Evolutionary conservation across 2,797 vertebrate genomes (phyloP).

Genomic region (Adelosebastes latens): DNA sequence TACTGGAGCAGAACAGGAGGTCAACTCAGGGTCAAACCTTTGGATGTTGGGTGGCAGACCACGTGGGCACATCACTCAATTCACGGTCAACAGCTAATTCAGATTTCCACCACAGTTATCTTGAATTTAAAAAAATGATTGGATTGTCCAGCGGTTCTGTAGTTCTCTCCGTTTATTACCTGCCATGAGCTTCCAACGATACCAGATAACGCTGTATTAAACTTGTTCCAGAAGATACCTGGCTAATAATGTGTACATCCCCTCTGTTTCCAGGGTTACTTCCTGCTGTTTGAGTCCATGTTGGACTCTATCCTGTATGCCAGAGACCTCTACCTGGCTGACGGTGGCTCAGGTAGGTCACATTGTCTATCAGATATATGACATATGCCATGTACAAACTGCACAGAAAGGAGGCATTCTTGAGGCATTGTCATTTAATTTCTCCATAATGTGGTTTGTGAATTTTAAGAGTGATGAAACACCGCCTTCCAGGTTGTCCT

Average conservation of each 20-base stretch:
- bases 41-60: constrained; percentile 43
- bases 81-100: constrained; percentile 41
- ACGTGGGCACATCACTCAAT: constrained; percentile 10
- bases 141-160: neutral
- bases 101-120: constrained; percentile 9
- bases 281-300: constrained; percentile 98
- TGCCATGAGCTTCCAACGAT: neutral
- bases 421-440: neutral
- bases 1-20: constrained; percentile 75
- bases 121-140: constrained; percentile 36
- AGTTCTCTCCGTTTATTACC: neutral
- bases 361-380: neutral
- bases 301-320: constrained; percentile 95
- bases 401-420: neutral
- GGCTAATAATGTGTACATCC: constrained; percentile 1
- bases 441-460: neutral
- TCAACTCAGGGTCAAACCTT: constrained; percentile 68
- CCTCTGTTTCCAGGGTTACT: constrained; percentile 89
- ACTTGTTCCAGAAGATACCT: neutral
- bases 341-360: constrained; percentile 90
- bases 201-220: neutral
- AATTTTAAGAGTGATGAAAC: neutral
- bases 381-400: neutral
- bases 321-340: constrained; percentile 89
- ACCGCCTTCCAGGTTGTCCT: neutral